phyloP scores from a whole-genome alignment of 1,140 invertebrate species.

The Archegozetes longisetosus region DNA sequence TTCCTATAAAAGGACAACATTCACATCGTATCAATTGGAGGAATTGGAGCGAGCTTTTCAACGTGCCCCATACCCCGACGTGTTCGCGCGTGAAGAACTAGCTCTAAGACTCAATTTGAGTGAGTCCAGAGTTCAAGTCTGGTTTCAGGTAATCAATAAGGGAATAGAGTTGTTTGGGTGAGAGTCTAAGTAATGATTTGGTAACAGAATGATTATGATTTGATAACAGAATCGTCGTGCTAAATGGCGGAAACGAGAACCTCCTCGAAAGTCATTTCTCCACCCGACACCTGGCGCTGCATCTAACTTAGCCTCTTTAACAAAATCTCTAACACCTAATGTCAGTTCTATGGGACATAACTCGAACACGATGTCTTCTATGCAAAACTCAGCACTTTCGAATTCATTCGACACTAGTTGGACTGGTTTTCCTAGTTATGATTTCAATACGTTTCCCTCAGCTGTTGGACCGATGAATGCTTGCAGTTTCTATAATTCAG shows the following conservation, averaged over 20 bases:
- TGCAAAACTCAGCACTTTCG: background rate
- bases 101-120: slow-evolving; percentile 64
- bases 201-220: slow-evolving; percentile 20
- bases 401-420: background rate
- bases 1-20: slow-evolving; percentile 58
- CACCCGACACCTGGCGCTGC: background rate
- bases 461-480: background rate
- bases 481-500: background rate
- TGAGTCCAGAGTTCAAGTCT: slow-evolving; percentile 80
- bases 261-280: slow-evolving; percentile 55
- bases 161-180: background rate
- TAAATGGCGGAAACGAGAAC: slow-evolving; percentile 95
- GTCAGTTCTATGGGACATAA: background rate
- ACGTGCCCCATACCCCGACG: slow-evolving; percentile 85
- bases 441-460: background rate
- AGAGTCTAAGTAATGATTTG: slow-evolving; percentile 2
- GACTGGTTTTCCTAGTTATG: background rate
- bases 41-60: slow-evolving; percentile 86
- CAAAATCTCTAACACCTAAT: background rate
- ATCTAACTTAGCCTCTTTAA: background rate
- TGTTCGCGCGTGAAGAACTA: slow-evolving; percentile 84
- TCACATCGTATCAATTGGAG: slow-evolving; percentile 86
- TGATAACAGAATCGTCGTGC: slow-evolving; percentile 88
- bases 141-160: slow-evolving; percentile 12
- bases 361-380: background rate